Conservation (phyloP, 2,888 invertebrate species). For the Pammene fasciana region DNA sequence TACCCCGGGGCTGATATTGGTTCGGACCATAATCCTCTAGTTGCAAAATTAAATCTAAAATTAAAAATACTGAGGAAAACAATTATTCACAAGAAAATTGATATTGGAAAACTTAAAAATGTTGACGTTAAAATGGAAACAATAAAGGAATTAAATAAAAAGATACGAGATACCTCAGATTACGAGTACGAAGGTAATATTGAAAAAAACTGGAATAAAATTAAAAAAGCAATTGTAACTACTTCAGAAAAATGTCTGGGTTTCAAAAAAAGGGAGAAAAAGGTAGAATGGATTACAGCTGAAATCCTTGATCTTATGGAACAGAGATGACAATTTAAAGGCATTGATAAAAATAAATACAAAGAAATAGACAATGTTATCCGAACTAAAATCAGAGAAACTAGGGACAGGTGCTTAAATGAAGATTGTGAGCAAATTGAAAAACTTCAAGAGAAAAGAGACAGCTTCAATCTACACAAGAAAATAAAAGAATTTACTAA, state of each 20-base stretch:
- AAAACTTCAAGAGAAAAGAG: not conserved
- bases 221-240: not conserved
- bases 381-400: not conserved
- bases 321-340: not conserved
- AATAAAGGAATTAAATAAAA: not conserved
- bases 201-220: not conserved
- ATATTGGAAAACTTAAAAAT: not conserved
- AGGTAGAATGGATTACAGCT: not conserved
- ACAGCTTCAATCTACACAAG: not conserved
- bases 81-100: not conserved
- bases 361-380: not conserved
- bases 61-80: not conserved
- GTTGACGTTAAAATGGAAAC: not conserved
- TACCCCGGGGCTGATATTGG: not conserved
- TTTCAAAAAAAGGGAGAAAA: not conserved
- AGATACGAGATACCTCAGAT: not conserved
- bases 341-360: no score
- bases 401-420: not conserved
- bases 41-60: not conserved
- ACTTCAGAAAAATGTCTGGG: not conserved
- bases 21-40: constrained; percentile 3
- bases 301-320: not conserved
- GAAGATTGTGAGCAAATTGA: not conserved
- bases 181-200: not conserved
- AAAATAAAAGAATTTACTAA: constrained; percentile 5